These are phyloP conservation scores for Drosophila trapezifrons DNA, from an alignment of 1,140 invertebrate genomes.

Conservation along the genomic window DNA sequence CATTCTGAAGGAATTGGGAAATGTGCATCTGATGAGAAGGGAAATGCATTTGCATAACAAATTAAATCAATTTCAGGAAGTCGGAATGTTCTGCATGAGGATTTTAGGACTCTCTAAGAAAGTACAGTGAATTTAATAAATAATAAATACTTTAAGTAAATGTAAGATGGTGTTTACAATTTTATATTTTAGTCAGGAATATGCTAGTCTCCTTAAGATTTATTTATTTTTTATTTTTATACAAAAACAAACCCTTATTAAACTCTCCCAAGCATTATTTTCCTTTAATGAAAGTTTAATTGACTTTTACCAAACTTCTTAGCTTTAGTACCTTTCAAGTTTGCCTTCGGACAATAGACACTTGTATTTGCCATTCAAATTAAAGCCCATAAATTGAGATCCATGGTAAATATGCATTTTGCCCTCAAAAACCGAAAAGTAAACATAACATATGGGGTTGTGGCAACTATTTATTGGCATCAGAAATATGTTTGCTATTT, in stretches of 20 bases:
- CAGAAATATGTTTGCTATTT: constrained; percentile 14
- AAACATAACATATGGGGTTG: constrained; percentile 24
- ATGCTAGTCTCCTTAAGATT: too few species aligned
- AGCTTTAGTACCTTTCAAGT: neutral
- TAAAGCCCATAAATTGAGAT: constrained; percentile 18
- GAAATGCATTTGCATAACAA: constrained; percentile 6
- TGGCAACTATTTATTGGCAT: constrained; percentile 15
- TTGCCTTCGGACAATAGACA: constrained; percentile 7
- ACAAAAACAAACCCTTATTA: neutral
- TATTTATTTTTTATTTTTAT: neutral
- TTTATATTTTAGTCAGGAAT: neutral
- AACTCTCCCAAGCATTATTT: neutral
- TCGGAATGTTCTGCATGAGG: neutral
- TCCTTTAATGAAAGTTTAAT: constrained; percentile 6
- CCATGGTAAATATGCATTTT: constrained; percentile 8
- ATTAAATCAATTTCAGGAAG: neutral
- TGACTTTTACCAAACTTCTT: neutral
- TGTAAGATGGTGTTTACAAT: too few species aligned
- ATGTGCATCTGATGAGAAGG: neutral
- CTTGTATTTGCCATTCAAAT: constrained; percentile 8
- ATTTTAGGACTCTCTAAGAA: neutral
- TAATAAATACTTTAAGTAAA: neutral
- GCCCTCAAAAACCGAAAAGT: constrained; percentile 3
- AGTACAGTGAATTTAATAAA: neutral
- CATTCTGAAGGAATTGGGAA: neutral